Conservation (phyloP, 2,888 invertebrate genomes). For the Diaphora mendica region DNA sequence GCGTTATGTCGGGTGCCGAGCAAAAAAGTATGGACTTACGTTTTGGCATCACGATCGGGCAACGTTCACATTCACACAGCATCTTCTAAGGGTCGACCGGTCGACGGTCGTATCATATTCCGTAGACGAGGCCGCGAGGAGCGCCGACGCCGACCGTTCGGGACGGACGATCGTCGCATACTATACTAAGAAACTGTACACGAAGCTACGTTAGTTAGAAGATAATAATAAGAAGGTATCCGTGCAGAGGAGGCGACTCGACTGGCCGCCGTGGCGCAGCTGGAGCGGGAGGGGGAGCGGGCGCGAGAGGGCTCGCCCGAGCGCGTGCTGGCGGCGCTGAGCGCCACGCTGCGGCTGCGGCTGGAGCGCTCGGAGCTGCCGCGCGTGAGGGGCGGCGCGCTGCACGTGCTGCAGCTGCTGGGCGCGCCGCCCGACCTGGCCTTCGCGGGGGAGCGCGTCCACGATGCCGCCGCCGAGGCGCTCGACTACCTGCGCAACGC, state of each 20-base stretch:
- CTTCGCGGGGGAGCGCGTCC: slow-evolving; percentile 40
- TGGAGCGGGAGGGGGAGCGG: slow-evolving; percentile 30
- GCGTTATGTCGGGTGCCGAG: too few species aligned
- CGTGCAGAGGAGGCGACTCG: slow-evolving; percentile 44
- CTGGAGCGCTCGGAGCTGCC: slow-evolving; percentile 34
- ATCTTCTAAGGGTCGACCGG: too few species aligned
- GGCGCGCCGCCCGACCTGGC: slow-evolving; percentile 50
- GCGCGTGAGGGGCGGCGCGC: slow-evolving; percentile 24
- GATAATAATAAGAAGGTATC: too few species aligned
- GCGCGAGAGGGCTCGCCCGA: slow-evolving; percentile 18
- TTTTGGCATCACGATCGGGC: too few species aligned
- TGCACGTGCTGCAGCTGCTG: slow-evolving; percentile 54
- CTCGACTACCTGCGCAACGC: slow-evolving; percentile 58
- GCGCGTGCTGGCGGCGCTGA: slow-evolving; percentile 46
- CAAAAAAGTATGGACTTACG: too few species aligned
- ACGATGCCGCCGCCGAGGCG: slow-evolving; percentile 54
- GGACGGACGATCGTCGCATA: too few species aligned
- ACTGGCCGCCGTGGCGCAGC: slow-evolving; percentile 27
- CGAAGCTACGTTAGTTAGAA: too few species aligned
- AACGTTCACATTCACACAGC: too few species aligned
- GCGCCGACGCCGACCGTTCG: too few species aligned
- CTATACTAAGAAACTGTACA: too few species aligned
- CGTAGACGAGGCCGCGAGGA: too few species aligned
- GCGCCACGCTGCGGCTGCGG: slow-evolving; percentile 51
- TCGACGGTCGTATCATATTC: too few species aligned